phyloP scores from a whole-genome alignment of 2,113 vertebrate genomes.

The Phaethon lepturus region DNA sequence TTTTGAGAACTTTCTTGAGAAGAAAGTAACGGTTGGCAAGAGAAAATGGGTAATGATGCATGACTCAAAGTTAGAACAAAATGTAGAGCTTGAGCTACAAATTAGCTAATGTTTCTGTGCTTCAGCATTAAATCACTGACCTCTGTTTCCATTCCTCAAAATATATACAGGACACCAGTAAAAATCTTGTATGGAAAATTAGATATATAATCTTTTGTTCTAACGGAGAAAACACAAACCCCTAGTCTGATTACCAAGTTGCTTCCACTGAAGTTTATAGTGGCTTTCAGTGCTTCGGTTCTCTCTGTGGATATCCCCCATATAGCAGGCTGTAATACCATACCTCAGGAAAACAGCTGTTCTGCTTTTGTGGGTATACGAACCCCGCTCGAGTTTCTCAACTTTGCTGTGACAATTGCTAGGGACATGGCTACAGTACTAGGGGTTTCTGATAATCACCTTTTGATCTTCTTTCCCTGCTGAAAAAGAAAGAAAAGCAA shows the following conservation, averaged over 20 bases:
- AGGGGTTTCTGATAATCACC: neutral
- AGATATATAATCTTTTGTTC: neutral
- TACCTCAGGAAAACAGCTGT: neutral
- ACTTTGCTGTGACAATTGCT: neutral
- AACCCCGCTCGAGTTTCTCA: neutral
- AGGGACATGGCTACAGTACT: neutral
- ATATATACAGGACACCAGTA: neutral
- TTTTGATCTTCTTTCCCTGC: neutral
- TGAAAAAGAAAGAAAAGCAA: neutral
- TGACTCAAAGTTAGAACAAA: conserved; percentile 41
- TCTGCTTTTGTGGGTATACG: neutral
- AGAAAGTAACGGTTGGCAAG: conserved; percentile 50
- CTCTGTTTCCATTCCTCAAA: conserved; percentile 5
- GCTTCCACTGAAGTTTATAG: neutral
- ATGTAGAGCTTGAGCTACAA: conserved; percentile 38
- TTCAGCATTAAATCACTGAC: neutral
- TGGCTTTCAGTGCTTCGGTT: neutral
- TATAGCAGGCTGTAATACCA: neutral
- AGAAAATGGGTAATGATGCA: conserved; percentile 52
- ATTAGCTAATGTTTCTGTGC: conserved; percentile 34
- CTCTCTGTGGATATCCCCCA: rapidly evolving
- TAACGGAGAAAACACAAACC: neutral
- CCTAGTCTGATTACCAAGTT: neutral
- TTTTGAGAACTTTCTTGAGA: neutral
- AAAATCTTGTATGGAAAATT: neutral